Conservation (phyloP, 2,888 invertebrate genomes). For the Hirtodrosophila trivittata region DNA sequence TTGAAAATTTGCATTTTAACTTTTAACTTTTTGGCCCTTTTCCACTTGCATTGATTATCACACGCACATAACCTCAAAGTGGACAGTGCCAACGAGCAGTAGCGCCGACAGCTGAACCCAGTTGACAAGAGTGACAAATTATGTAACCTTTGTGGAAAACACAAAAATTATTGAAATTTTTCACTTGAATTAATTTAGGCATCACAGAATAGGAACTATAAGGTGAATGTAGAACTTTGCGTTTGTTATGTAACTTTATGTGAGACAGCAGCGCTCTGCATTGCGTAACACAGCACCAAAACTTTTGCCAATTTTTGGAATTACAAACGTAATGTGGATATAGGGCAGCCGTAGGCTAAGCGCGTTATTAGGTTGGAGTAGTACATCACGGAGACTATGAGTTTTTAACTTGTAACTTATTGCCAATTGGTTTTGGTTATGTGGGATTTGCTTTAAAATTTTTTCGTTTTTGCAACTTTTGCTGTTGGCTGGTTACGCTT, state of each 20-base stretch:
- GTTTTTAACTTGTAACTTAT: slow-evolving; percentile 14
- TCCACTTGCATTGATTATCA: slow-evolving; percentile 13
- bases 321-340: slow-evolving; percentile 2
- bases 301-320: slow-evolving; percentile 21
- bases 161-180: background rate
- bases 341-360: background rate
- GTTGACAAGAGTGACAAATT: slow-evolving; percentile 42
- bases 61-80: slow-evolving; percentile 72
- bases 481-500: slow-evolving; percentile 2
- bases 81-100: slow-evolving; percentile 23
- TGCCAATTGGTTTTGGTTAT: slow-evolving; percentile 47
- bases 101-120: slow-evolving; percentile 12
- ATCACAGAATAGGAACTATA: no score
- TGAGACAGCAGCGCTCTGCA: slow-evolving; percentile 33
- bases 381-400: background rate
- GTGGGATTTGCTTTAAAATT: slow-evolving; percentile 25
- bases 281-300: slow-evolving; percentile 62
- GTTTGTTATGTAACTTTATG: slow-evolving; percentile 45
- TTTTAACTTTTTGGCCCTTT: background rate
- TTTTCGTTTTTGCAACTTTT: slow-evolving; percentile 17
- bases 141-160: slow-evolving; percentile 54
- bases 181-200: no score
- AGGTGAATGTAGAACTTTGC: background rate
- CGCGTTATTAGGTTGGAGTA: slow-evolving; percentile 11
- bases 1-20: background rate